Percentiles rank a stretch among this genome's conserved stretches.
phyloP scores from a whole-genome alignment of 2,113 vertebrate species.

The Pao palembangensis region DNA sequence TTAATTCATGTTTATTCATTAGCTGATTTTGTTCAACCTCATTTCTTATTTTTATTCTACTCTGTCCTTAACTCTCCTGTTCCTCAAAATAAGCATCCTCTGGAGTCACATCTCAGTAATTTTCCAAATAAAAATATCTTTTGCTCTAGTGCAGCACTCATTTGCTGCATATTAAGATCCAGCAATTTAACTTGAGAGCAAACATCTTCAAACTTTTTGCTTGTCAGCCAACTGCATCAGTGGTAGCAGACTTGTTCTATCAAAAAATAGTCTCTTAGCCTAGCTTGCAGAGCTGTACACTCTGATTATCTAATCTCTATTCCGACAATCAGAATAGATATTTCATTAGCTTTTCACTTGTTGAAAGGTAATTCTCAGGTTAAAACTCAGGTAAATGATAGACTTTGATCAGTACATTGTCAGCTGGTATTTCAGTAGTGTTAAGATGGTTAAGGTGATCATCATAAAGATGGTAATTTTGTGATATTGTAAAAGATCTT shows the following conservation, averaged over 20 bases:
- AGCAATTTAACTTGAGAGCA: neutral
- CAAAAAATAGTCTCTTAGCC: neutral
- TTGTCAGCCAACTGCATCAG: neutral
- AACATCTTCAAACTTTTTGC: neutral
- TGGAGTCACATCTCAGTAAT: neutral
- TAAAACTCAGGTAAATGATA: no score
- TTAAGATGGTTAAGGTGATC: no score
- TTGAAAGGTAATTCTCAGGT: no score
- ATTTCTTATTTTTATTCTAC: conserved; percentile 1
- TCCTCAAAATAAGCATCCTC: conserved; percentile 19
- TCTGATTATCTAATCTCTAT: neutral
- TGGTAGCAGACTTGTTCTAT: neutral
- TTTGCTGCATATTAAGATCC: neutral
- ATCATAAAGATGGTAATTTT: no score
- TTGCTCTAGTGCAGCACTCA: neutral
- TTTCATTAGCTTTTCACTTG: no score
- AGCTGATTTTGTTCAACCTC: neutral
- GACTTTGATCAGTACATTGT: no score
- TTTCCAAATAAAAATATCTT: conserved; percentile 12
- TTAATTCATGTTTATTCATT: no score
- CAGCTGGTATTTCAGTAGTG: no score
- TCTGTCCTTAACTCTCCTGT: neutral
- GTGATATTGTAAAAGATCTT: no score
- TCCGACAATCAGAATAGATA: no score
- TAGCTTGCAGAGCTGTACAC: neutral